These are phyloP conservation scores for Sycophila sp. DNA, from an alignment of 1,140 invertebrate species.

Conservation along the genomic window DNA sequence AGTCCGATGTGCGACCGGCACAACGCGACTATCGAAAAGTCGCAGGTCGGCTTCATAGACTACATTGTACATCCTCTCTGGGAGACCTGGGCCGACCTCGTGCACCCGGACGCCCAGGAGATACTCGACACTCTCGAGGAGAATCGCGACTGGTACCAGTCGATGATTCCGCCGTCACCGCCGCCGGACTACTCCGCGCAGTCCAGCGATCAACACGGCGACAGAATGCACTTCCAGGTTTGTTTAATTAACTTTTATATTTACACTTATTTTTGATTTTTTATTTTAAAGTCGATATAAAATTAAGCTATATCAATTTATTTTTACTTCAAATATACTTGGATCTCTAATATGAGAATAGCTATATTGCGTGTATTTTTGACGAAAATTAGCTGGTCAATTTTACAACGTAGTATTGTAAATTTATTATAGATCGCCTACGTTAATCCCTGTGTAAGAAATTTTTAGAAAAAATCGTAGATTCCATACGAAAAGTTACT, in stretches of 20 bases:
- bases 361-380: too few relatives aligned
- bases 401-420: too few relatives aligned
- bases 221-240: conserved; percentile 77
- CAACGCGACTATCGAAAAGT: conserved; percentile 96
- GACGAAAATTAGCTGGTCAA: too few relatives aligned
- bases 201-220: conserved; percentile 59
- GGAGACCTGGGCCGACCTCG: conserved; percentile 99
- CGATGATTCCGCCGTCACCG: conserved; percentile 83
- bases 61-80: conserved; percentile 99
- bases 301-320: too few relatives aligned
- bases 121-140: conserved; percentile 98
- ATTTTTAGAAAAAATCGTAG: too few relatives aligned
- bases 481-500: too few relatives aligned
- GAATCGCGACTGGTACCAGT: conserved; percentile 97
- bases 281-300: background rate
- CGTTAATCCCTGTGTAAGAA: too few relatives aligned
- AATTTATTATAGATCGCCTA: too few relatives aligned
- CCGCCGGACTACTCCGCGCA: conserved; percentile 69
- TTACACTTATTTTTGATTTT: too few relatives aligned
- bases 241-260: background rate
- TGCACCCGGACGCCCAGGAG: conserved; percentile 97
- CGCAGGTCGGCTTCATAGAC: conserved; percentile 98
- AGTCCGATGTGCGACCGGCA: conserved; percentile 98
- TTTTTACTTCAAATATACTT: too few relatives aligned
- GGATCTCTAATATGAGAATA: too few relatives aligned